Conservation (phyloP, 1,140 invertebrate species). For the Neodiprion fabricii region DNA sequence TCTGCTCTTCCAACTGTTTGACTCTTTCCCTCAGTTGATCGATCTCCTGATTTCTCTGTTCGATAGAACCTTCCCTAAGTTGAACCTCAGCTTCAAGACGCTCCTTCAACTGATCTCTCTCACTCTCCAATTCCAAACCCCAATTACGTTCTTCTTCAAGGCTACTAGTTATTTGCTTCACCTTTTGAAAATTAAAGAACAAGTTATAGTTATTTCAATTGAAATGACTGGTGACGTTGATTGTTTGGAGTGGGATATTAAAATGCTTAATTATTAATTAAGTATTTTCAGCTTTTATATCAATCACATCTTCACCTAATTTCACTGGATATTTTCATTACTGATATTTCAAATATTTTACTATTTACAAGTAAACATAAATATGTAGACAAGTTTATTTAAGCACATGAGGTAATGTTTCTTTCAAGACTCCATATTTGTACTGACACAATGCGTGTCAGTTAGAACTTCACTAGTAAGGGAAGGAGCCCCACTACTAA, state of each 20-base stretch:
- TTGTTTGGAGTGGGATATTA: too few relatives aligned
- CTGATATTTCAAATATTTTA: too few relatives aligned
- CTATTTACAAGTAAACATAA: too few relatives aligned
- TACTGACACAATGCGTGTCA: neutral
- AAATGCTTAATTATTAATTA: too few relatives aligned
- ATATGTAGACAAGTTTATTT: too few relatives aligned
- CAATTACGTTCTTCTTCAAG: conserved; percentile 53
- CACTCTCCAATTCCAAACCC: conserved; percentile 52
- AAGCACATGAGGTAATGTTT: neutral
- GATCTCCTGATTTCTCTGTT: conserved; percentile 43
- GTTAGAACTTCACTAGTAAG: neutral
- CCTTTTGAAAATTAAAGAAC: conserved; percentile 30
- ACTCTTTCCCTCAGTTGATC: conserved; percentile 44
- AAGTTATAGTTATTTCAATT: neutral
- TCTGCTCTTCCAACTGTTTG: conserved; percentile 57
- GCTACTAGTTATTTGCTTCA: conserved; percentile 50
- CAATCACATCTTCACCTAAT: neutral
- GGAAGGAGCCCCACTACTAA: neutral
- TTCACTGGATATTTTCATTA: too few relatives aligned
- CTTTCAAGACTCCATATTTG: neutral
- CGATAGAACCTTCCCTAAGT: conserved; percentile 39
- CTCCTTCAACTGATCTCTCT: conserved; percentile 48
- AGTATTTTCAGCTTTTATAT: neutral
- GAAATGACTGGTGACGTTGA: too few relatives aligned
- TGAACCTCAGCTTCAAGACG: conserved; percentile 44